Conservation (phyloP, 2,113 vertebrate species). For the Martes martes region DNA sequence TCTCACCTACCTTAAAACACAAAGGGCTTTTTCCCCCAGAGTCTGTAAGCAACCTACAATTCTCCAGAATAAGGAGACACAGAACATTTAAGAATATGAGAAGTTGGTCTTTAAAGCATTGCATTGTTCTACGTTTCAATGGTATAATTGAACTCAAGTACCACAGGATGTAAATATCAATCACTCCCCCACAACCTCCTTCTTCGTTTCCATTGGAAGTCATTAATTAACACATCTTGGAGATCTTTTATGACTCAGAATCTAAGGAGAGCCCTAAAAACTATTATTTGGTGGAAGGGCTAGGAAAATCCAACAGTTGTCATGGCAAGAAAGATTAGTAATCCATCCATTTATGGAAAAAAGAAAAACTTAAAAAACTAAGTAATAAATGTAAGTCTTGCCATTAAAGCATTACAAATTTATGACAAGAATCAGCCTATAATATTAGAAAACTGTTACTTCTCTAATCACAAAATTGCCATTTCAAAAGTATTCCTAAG, state of each 20-base stretch:
- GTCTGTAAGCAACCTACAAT: conserved; percentile 60
- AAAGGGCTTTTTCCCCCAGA: not conserved
- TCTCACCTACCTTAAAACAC: conserved; percentile 25
- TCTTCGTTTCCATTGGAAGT: conserved; percentile 73
- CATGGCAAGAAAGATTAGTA: conserved; percentile 55
- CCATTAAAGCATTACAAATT: not conserved
- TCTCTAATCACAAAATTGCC: not conserved
- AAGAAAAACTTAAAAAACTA: not conserved
- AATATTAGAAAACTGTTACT: not conserved
- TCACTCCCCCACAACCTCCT: conserved; percentile 70
- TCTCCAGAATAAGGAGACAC: conserved; percentile 71
- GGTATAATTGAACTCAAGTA: conserved; percentile 75
- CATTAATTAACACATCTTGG: conserved; percentile 77
- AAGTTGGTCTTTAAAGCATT: conserved; percentile 70
- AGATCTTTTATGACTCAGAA: conserved; percentile 76
- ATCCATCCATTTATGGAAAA: conserved; percentile 48
- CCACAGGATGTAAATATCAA: conserved; percentile 77
- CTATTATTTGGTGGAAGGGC: conserved; percentile 64
- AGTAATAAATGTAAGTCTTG: not conserved
- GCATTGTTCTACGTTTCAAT: conserved; percentile 74
- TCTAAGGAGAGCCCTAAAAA: conserved; percentile 60
- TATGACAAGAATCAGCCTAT: not conserved
- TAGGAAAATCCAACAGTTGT: conserved; percentile 60
- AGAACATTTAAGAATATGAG: conserved; percentile 56
- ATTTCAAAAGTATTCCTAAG: conserved; percentile 33